These are phyloP conservation scores for Nephrotoma flavescens DNA, from an alignment of 2,888 invertebrate genomes.

Conservation along the genomic window DNA sequence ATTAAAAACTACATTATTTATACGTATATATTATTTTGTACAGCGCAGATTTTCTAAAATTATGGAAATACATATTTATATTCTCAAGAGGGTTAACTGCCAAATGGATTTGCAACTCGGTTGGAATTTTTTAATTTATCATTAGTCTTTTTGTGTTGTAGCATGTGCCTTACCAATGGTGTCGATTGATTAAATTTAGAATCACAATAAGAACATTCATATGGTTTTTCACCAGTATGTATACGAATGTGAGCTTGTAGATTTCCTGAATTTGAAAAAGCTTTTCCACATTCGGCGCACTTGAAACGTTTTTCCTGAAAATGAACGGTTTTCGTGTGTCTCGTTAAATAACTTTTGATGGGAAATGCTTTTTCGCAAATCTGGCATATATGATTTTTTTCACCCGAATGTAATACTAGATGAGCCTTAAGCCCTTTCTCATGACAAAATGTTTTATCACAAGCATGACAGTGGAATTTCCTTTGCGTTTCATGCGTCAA, in stretches of 20 bases:
- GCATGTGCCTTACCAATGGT: not conserved
- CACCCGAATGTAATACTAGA: not conserved
- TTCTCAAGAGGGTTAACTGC: not conserved
- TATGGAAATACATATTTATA: too few relatives aligned
- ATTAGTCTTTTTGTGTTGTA: not conserved
- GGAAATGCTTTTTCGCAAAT: not conserved
- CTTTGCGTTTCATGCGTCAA: not conserved
- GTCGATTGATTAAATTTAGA: not conserved
- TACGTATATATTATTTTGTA: too few relatives aligned
- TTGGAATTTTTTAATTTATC: not conserved
- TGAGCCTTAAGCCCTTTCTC: not conserved
- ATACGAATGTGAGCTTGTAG: not conserved
- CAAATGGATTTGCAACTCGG: not conserved
- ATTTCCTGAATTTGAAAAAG: not conserved
- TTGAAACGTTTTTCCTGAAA: not conserved
- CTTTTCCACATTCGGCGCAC: not conserved
- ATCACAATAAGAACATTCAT: not conserved
- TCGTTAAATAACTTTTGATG: not conserved
- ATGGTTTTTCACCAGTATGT: not conserved
- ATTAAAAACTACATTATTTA: too few relatives aligned
- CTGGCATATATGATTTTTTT: not conserved
- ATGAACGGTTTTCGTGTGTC: not conserved
- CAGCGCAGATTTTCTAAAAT: too few relatives aligned
- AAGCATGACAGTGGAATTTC: not conserved
- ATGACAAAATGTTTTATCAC: not conserved